Conservation (phyloP, 2,797 vertebrate genomes). For the Malacoraja senta region DNA sequence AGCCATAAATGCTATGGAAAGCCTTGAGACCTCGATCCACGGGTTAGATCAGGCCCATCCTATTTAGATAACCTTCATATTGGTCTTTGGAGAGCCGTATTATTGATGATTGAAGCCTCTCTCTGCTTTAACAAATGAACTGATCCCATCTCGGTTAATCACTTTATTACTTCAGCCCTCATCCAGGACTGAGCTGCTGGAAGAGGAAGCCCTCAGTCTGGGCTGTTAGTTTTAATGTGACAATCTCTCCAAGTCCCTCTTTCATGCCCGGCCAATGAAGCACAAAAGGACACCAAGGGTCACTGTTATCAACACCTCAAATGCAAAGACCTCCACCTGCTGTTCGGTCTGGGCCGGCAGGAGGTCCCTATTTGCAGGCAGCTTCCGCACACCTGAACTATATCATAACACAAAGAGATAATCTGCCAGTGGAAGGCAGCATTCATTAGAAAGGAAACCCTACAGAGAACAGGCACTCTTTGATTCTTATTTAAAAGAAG, state of each 20-base stretch:
- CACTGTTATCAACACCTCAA: slow-evolving; percentile 47
- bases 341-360: slow-evolving; percentile 41
- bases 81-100: slow-evolving; percentile 53
- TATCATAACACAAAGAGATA: slow-evolving; percentile 37
- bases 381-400: slow-evolving; percentile 42
- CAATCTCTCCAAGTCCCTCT: slow-evolving; percentile 40
- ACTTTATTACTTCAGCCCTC: slow-evolving; percentile 61
- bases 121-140: slow-evolving; percentile 53
- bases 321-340: slow-evolving; percentile 38
- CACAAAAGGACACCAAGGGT: slow-evolving; percentile 39
- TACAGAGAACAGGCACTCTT: slow-evolving; percentile 12
- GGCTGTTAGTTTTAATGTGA: slow-evolving; percentile 50
- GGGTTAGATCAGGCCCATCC: slow-evolving; percentile 54
- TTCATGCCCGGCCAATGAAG: slow-evolving; percentile 42
- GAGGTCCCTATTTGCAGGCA: slow-evolving; percentile 41
- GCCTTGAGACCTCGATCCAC: slow-evolving; percentile 41
- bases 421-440: slow-evolving; percentile 30
- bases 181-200: slow-evolving; percentile 42
- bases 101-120: slow-evolving; percentile 56
- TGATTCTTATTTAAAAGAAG: slow-evolving; percentile 43
- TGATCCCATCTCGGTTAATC: slow-evolving; percentile 56
- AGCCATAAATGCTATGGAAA: slow-evolving; percentile 37
- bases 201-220: slow-evolving; percentile 47
- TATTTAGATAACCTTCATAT: slow-evolving; percentile 64
- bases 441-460: slow-evolving; percentile 35